Evolutionary conservation across 2,888 invertebrate species (phyloP), one percentile per base, ranked within the genome.

Genomic region (Nephrotoma guestfalica): DNA sequence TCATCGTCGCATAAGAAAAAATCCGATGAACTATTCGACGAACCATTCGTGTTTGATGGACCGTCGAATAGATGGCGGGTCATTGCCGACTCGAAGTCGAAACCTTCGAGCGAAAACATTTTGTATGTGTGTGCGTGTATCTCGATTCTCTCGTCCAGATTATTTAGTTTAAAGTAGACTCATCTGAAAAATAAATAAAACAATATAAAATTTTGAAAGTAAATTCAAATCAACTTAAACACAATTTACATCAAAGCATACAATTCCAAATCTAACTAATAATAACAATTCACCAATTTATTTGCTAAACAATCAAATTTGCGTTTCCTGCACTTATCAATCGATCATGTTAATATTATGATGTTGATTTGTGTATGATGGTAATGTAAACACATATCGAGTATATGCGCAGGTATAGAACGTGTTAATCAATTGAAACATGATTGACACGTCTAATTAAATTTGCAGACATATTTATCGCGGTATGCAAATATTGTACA

Each of bases 91-190:
- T 95, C 94, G 90, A 95, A 91, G 89, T 95, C 95, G 88, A 95
- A 92, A 90, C 94, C 94, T 88, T 95, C 95, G 93, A 95, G 94
- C 88, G 93, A 94, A 90, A 94, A 94, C 94, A 94, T 94, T 86
- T 88, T 87, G 40, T 43, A 3, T 30, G 30, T 30, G 30, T 30
- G 30, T 30, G 30, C 2, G 30, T 30, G 30, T 30, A 30, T 30
- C 30, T 30, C 30, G 30, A 0, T 30, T 30, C 30, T 30, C 30
- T 30, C 30, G 30, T 30, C 30, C 30, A 30, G 30, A 30, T 30
- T 30, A 30, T 30, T 30, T 30, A 2, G 30, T 30, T 3, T 30
- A 30, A 30, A 30, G 30, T 30, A 30, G 15, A 15, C 5, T 71
- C 71, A 71, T 71, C 71, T 71, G 71, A 9, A 71, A 71, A 57